phyloP scores from a whole-genome alignment of 64 coral and sea anemone genomes.

The Pocillopora verrucosa region DNA sequence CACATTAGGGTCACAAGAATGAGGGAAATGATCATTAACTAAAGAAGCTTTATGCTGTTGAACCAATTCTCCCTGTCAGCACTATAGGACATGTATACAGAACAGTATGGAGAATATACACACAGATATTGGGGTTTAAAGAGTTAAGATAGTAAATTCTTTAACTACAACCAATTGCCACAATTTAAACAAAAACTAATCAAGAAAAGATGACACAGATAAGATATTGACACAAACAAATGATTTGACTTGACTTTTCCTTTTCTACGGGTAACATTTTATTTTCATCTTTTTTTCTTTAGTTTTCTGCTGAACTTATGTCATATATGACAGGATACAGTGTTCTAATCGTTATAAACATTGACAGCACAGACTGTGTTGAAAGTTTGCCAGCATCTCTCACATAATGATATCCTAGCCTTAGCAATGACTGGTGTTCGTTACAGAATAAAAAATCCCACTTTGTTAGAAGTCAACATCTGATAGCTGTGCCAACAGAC shows the following conservation, averaged over 20 bases:
- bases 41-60: no score
- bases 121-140: no score
- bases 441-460: background rate
- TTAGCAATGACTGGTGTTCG: background rate
- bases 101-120: no score
- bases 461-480: conserved; percentile 54
- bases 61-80: no score
- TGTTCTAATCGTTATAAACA: background rate
- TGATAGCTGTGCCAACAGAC: conserved; percentile 96
- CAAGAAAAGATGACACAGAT: no score
- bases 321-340: background rate
- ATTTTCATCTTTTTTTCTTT: background rate
- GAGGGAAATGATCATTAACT: no score
- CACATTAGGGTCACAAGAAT: no score
- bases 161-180: no score
- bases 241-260: background rate
- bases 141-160: no score
- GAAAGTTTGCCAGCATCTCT: background rate
- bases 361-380: background rate
- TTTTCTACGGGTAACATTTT: background rate
- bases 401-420: background rate
- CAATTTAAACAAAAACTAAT: no score
- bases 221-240: background rate
- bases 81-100: no score
- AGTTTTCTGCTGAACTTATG: background rate